Evolutionary conservation across 2,113 vertebrate genomes (phyloP).

Genomic region (Cacatua alba): DNA sequence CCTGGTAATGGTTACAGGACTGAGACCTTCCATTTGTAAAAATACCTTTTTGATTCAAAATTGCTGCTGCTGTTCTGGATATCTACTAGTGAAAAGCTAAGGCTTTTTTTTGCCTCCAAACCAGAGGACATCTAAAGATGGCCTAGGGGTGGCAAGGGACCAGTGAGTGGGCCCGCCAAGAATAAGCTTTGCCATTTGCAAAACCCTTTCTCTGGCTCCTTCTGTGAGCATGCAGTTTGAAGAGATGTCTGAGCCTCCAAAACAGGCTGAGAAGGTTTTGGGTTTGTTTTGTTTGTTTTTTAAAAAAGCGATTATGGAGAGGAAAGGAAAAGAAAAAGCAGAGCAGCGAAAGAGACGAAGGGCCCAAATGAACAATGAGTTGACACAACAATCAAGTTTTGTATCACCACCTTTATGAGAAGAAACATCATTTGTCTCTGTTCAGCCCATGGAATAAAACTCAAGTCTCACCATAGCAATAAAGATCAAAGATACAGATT

Average conservation of each 20-base stretch:
- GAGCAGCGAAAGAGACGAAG: neutral
- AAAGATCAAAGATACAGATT: neutral
- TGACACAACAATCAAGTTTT: neutral
- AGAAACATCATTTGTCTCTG: neutral
- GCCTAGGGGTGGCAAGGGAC: neutral
- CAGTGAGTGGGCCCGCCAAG: neutral
- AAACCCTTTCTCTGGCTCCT: neutral
- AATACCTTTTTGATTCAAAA: neutral
- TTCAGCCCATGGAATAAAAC: neutral
- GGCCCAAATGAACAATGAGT: neutral
- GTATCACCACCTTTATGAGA: neutral
- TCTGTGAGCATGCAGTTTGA: neutral
- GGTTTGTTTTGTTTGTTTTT: neutral
- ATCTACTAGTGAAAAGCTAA: neutral
- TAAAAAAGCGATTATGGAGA: neutral
- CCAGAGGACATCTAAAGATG: neutral
- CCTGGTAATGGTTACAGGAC: neutral
- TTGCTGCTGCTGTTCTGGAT: neutral
- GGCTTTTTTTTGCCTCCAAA: neutral
- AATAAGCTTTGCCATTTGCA: neutral
- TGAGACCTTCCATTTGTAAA: neutral
- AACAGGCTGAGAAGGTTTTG: neutral
- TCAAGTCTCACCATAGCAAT: neutral
- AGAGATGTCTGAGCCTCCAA: neutral
- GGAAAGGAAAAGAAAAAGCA: neutral